Base-by-base conservation (phyloP, 2,888 invertebrate species). In the Leptopilina myrica region DNA sequence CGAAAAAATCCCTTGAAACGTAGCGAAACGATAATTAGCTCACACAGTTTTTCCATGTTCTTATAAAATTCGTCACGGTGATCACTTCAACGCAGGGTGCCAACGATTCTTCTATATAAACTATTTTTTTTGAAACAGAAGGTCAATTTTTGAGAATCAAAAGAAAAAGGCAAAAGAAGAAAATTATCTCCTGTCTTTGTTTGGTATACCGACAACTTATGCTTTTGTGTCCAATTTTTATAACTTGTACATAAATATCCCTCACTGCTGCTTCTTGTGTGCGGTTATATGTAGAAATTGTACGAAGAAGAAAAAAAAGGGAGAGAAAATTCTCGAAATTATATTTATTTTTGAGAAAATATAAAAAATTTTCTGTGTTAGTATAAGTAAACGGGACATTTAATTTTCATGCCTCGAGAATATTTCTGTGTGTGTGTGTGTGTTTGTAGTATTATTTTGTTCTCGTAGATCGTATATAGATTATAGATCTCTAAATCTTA, bases 31-130 rank as follows among this genome's bases (percentile, higher is more conserved):
- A 81, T 81, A 78, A 81, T 81, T 81, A 69, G 66, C 76, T 11
- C 64, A 49, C 49, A 76, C 49, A 76, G 73, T 79, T 82, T 83
- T 83, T 80, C 81, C 77, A 73, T 81, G 83, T 82, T 84, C 78
- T 81, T 80, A 66, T 80, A 66, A 64, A 64, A 78, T 84, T 84
- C 81, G 84, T 84, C 82, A 84, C 78, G 83, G 82, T 65, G 67
- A 78, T 64, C 69, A 79, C 79, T 64, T 77, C 83, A 81, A 79
- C 81, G 82, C 85, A 81, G 85, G 84, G 82, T 82, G 84, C 80
- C 81, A 43, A 6, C 43, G 43, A 43, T 43, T 43, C 59, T 77
- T 40, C 78, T 20, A 15, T 49, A 26, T 53, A 20, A 20, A 20
- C 8, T 20, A 26, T 7, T 26, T 66, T n/a, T 26, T 53, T 76